phyloP scores from a whole-genome alignment of 2,888 invertebrate species.

The Dione juno region DNA sequence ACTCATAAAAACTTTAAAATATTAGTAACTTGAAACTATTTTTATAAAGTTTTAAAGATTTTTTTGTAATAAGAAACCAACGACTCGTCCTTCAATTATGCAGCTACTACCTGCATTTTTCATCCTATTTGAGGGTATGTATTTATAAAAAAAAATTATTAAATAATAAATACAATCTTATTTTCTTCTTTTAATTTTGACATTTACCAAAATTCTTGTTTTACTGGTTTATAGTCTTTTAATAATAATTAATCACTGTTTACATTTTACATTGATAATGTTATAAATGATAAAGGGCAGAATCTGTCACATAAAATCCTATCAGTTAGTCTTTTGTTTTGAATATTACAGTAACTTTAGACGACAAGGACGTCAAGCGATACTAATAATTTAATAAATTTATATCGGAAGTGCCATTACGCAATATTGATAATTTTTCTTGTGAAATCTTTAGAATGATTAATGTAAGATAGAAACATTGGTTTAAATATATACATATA shows the following conservation, averaged over 20 bases:
- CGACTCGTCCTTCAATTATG: neutral
- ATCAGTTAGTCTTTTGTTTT: constrained; percentile 12
- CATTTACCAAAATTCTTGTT: neutral
- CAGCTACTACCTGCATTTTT: too few relatives aligned
- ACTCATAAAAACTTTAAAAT: too few relatives aligned
- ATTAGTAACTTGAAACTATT: too few relatives aligned
- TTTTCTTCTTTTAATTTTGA: neutral
- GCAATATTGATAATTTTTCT: neutral
- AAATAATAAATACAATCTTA: neutral
- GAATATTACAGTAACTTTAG: neutral
- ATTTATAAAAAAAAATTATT: too few relatives aligned
- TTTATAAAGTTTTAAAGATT: neutral
- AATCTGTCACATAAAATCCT: constrained; percentile 12
- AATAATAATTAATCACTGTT: constrained; percentile 19
- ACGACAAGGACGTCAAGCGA: constrained; percentile 13
- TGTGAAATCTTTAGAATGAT: neutral
- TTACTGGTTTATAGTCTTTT: constrained; percentile 24
- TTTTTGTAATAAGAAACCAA: neutral
- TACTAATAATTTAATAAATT: neutral
- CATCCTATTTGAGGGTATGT: too few relatives aligned
- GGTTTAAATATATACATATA: too few relatives aligned
- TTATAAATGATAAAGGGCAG: constrained; percentile 25
- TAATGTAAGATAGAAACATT: neutral
- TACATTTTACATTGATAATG: constrained; percentile 6
- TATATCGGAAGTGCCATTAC: neutral